Percentiles rank a stretch among this genome's conserved stretches.
These are phyloP conservation scores for Smutsia gigantea DNA, from an alignment of 2,797 vertebrate genomes.

Conservation along the genomic window DNA sequence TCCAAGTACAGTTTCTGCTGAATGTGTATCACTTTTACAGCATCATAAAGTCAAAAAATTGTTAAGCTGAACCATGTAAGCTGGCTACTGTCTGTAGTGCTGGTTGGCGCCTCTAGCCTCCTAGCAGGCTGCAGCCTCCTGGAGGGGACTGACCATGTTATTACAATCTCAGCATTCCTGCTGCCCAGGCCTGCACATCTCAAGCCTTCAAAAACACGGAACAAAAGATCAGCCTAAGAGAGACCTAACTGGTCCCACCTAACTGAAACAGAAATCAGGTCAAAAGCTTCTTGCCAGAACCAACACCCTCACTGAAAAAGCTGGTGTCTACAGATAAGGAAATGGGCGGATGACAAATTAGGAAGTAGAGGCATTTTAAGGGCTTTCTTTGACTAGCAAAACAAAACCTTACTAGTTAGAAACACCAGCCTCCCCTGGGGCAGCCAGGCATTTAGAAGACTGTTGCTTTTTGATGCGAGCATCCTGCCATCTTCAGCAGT, in stretches of 20 bases:
- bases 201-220: neutral
- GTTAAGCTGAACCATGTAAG: neutral
- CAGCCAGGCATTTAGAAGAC: too few relatives aligned
- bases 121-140: neutral
- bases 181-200: neutral
- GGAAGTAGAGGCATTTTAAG: neutral
- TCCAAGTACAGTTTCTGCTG: neutral
- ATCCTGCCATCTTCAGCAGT: neutral
- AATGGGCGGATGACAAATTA: neutral
- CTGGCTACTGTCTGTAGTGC: neutral
- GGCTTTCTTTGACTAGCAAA: neutral
- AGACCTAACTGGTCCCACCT: neutral
- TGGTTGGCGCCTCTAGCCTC: neutral
- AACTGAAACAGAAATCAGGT: neutral
- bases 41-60: neutral
- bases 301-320: neutral
- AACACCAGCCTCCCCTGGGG: neutral
- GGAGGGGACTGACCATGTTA: neutral
- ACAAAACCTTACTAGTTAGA: neutral
- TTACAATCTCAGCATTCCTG: neutral
- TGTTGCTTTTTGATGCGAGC: neutral
- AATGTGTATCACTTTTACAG: neutral
- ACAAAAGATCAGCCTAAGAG: neutral
- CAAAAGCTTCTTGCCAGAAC: slow-evolving; percentile 42
- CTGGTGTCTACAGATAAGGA: slow-evolving; percentile 9